Conservation (phyloP, 2,888 invertebrate genomes). For the Nephrotoma guestfalica region DNA sequence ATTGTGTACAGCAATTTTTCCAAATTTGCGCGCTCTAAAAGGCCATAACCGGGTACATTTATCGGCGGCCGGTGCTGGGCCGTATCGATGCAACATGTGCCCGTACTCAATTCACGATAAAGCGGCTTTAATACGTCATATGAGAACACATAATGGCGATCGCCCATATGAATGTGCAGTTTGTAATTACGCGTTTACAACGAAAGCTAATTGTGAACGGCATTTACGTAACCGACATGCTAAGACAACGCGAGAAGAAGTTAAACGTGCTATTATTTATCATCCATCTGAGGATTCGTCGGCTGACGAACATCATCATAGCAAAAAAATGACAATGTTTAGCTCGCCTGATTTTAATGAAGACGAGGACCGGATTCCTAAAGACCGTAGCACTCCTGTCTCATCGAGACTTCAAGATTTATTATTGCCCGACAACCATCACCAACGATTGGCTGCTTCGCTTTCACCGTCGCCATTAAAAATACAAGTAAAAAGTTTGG, state of each 20-base stretch:
- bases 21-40: constrained; percentile 77
- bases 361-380: constrained; percentile 25
- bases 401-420: constrained; percentile 36
- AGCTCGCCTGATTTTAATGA: constrained; percentile 38
- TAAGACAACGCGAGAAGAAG: constrained; percentile 72
- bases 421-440: constrained; percentile 33
- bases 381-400: constrained; percentile 28
- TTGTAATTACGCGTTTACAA: constrained; percentile 94
- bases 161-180: constrained; percentile 86
- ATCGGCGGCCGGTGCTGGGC: constrained; percentile 58
- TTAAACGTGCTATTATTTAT: constrained; percentile 75
- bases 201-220: constrained; percentile 93
- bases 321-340: constrained; percentile 40
- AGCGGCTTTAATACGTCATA: constrained; percentile 78
- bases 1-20: constrained; percentile 75
- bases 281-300: constrained; percentile 76
- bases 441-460: constrained; percentile 17
- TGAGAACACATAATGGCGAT: constrained; percentile 90
- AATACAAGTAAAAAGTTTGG: constrained; percentile 46
- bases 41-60: constrained; percentile 81
- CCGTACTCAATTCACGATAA: constrained; percentile 74
- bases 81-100: constrained; percentile 89
- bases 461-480: constrained; percentile 38
- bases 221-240: constrained; percentile 85
- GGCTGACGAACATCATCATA: constrained; percentile 43